Base-by-base conservation (phyloP, 2,113 vertebrate species). In the Mionectes macconnelli region DNA sequence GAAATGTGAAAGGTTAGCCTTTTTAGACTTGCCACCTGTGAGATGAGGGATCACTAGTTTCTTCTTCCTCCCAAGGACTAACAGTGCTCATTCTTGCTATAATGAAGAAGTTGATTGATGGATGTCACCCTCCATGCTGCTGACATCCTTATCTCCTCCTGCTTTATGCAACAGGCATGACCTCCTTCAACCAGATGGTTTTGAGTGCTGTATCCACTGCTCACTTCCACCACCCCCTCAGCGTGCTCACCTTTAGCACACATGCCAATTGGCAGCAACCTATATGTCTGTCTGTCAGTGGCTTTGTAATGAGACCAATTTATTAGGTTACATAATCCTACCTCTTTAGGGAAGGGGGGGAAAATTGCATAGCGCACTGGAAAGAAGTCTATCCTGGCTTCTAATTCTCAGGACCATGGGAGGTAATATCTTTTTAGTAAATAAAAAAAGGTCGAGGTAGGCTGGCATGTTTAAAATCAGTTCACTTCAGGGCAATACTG, bases 231-330 rank as follows among this genome's bases (percentile, higher is more conserved):
- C 45, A 83, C 87, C 62, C 79, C 77, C 57, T 96, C 62, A 35
- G 49, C 31, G 14, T 39, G 75, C 85, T 96, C 86, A 90, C 94
- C 96, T 97, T 98, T 92, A 97, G 63, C 80, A 83, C 95, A 91
- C 96, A 95, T 87, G 89, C 96, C 97, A 96, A 56, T 70, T 96
- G 98, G 97, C 97, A 98, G 96, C 93, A 97, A 75, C 95, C 93
- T 98, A 84, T 97, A 96, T 97, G 97, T 98, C 94, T 97, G 97
- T 98, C 98, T 98, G 98, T 99, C 98, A 98, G 89, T 98, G 97
- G 73, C 94, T 97, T 97, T 96, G 97, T 98, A 98, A 98, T 98
- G 97, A 98, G 98, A 97, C 90, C 97, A 94, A 97, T 98, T 98
- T 98, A 98, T 97, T 97, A 97, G 97, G 98, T 98, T 98, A 98